Conservation (phyloP, 2,113 vertebrate genomes). For the Eretmochelys imbricata region DNA sequence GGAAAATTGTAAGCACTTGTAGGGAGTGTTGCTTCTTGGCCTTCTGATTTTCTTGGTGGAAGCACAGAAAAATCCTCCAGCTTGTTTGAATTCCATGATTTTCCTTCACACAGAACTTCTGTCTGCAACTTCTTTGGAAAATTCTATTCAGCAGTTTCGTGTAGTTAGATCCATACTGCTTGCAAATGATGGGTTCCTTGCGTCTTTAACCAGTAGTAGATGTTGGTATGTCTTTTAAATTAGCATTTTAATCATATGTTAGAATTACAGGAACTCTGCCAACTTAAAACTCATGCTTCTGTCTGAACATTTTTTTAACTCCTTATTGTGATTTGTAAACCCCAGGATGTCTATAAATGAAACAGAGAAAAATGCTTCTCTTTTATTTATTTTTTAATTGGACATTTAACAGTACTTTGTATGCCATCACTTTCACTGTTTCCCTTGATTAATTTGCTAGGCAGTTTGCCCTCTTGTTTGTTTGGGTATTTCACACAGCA, state of each 20-base stretch:
- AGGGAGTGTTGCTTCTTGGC: not conserved
- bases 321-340: not conserved
- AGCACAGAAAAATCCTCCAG: not conserved
- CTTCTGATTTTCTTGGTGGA: not conserved
- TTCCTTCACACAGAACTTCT: not conserved
- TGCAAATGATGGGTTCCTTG: constrained; percentile 64
- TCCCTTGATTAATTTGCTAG: fast-evolving
- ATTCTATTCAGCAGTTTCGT: not conserved
- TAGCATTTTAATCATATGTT: constrained; percentile 13
- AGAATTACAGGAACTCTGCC: constrained; percentile 45
- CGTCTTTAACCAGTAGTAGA: constrained; percentile 38
- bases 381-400: not conserved
- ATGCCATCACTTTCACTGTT: not conserved
- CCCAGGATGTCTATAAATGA: not conserved
- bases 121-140: not conserved
- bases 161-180: not conserved
- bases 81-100: not conserved
- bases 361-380: not conserved
- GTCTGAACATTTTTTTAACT: not conserved
- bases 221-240: constrained; percentile 51
- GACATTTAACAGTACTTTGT: not conserved
- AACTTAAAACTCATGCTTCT: not conserved
- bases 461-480: not conserved
- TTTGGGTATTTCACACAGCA: not conserved
- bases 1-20: not conserved